Conservation (phyloP, 2,888 invertebrate species). For the Isotomurus palustris region DNA sequence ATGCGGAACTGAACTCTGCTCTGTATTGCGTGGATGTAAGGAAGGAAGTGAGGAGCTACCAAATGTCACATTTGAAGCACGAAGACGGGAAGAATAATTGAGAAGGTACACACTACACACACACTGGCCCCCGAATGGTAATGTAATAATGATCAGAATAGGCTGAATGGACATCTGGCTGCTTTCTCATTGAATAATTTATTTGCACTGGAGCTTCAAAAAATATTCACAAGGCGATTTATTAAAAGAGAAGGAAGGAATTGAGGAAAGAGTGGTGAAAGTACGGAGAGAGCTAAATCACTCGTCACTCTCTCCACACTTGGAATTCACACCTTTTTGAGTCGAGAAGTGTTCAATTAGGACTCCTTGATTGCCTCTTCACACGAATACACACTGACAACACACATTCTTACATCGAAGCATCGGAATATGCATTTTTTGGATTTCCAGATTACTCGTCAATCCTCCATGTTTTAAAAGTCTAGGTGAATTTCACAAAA, state of each 20-base stretch:
- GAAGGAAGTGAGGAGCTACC: conserved; percentile 27
- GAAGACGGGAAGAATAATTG: too few relatives aligned
- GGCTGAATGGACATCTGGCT: conserved; percentile 49
- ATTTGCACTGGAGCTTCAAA: too few relatives aligned
- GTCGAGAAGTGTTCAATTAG: too few relatives aligned
- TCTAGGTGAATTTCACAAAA: too few relatives aligned
- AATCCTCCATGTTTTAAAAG: not conserved
- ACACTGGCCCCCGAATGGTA: too few relatives aligned
- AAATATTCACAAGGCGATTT: conserved; percentile 1
- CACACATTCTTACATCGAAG: too few relatives aligned
- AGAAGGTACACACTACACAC: too few relatives aligned
- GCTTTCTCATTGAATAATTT: conserved; percentile 28
- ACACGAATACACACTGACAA: too few relatives aligned
- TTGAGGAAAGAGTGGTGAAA: not conserved
- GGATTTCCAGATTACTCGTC: not conserved
- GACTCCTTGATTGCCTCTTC: too few relatives aligned
- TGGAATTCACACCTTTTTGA: not conserved
- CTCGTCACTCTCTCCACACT: not conserved
- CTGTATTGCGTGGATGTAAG: not conserved
- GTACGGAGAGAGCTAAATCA: not conserved
- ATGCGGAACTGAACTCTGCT: conserved; percentile 17
- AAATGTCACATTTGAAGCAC: too few relatives aligned
- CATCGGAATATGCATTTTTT: too few relatives aligned
- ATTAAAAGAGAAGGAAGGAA: not conserved
- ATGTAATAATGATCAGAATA: conserved; percentile 53